phyloP scores from a whole-genome alignment of 2,797 vertebrate species.

The Scolopax bukidnonensis region DNA sequence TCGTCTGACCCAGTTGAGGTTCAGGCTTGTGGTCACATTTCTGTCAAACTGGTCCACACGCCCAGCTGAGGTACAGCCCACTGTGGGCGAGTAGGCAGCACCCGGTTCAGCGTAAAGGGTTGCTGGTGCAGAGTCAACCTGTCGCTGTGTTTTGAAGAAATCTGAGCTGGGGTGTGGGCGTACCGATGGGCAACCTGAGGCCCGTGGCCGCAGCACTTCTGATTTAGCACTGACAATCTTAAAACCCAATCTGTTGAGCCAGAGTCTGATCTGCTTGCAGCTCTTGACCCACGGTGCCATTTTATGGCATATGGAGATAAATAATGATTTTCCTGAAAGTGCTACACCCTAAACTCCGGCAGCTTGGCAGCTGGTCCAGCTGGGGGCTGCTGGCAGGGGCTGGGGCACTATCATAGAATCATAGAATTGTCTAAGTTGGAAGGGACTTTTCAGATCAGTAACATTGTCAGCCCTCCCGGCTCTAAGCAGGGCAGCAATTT shows the following conservation, averaged over 20 bases:
- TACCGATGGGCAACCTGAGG: neutral
- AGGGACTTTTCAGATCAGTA: neutral
- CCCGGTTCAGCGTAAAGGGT: neutral
- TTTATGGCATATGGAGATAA: neutral
- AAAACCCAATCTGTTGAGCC: neutral
- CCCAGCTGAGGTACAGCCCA: accelerated
- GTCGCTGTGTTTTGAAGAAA: neutral
- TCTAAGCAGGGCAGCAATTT: neutral
- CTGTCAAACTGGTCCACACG: accelerated
- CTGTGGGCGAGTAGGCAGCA: neutral
- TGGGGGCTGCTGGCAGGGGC: neutral
- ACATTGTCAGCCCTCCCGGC: neutral
- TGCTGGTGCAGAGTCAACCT: neutral
- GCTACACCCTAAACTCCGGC: neutral
- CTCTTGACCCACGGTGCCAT: neutral
- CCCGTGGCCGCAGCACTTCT: neutral
- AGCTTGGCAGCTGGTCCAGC: neutral
- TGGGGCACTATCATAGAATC: neutral
- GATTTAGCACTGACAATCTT: neutral
- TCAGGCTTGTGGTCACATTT: neutral
- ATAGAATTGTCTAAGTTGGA: no score
- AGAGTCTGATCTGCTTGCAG: neutral
- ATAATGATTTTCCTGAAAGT: neutral
- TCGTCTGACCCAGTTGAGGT: neutral
- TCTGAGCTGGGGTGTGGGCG: neutral